phyloP scores from a whole-genome alignment of 2,113 vertebrate genomes.

The Podocnemis expansa region DNA sequence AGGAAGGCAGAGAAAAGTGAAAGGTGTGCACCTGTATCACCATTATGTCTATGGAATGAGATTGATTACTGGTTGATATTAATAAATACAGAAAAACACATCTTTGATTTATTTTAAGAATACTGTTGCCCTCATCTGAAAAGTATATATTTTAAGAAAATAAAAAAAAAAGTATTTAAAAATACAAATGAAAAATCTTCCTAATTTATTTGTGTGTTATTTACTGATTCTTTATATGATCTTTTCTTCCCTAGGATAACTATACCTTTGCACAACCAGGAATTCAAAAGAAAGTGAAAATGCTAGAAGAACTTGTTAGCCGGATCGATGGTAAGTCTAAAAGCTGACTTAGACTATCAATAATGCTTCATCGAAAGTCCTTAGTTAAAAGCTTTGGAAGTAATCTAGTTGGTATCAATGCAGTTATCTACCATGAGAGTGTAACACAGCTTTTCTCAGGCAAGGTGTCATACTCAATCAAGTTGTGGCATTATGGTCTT shows the following conservation, averaged over 20 bases:
- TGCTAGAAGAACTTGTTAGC: constrained; percentile 94
- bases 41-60: neutral
- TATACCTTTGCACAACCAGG: constrained; percentile 98
- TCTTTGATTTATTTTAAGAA: neutral
- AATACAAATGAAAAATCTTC: neutral
- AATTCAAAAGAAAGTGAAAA: constrained; percentile 96
- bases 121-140: neutral
- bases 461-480: constrained; percentile 26
- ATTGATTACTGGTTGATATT: neutral
- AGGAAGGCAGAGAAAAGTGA: neutral
- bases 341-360: neutral
- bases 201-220: neutral
- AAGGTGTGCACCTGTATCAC: neutral
- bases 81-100: neutral
- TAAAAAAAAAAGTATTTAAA: neutral
- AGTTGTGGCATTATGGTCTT: constrained; percentile 42
- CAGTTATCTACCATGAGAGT: neutral
- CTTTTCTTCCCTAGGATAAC: constrained; percentile 86
- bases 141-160: neutral
- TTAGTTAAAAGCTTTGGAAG: neutral
- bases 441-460: neutral
- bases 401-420: neutral
- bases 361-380: neutral
- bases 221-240: neutral
- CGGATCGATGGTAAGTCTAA: constrained; percentile 93